Evolutionary conservation across 1,140 invertebrate species (phyloP), one percentile per base, ranked within the genome.

Genomic region (Drosophila kurseongensis): DNA sequence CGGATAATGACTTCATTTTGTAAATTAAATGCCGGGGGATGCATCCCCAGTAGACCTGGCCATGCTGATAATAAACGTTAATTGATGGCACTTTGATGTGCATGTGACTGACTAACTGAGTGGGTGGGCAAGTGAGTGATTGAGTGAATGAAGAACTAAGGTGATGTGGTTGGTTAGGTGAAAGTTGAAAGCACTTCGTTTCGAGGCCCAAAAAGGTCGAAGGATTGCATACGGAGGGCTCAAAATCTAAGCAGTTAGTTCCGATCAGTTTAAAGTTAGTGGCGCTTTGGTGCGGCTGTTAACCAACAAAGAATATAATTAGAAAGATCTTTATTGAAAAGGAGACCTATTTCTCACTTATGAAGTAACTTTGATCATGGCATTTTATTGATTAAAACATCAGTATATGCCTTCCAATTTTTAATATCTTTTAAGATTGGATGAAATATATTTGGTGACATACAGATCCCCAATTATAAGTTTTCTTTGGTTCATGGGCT

Each of bases 1-100:
- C 80, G 52, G 72, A 67, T 80, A 84, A 84, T 83, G 80, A 79
- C 76, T 84, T 84, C 67, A 80, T 84, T 84, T 73, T 84, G 73
- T 65, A 77, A 84, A 84, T 84, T 84, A 77, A 84, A 80, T 77
- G 67, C 52, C 52, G 44, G 51, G 50, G 47, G 41, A 52, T 75
- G 55, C 73, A 55, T 72, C 51, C 63, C 47, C 60, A 67, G 44
- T 16, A 59, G 61, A 45, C 58, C 42, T 69, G 67, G 55, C 61
- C 44, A 36, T 42, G 55, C 63, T 66, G 69, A 80, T 83, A 72
- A 80, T 72, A 57, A 74, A 76, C 54, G 71, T 74, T 88, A 83
- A 83, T 85, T 85, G 75, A 85, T 85, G 78, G 61, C 74, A 78
- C 68, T 81, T 85, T 80, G 71, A 75, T 83, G 65, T 77, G 81